Base-by-base conservation (phyloP, 2,888 invertebrate genomes). In the Buathra laborator region DNA sequence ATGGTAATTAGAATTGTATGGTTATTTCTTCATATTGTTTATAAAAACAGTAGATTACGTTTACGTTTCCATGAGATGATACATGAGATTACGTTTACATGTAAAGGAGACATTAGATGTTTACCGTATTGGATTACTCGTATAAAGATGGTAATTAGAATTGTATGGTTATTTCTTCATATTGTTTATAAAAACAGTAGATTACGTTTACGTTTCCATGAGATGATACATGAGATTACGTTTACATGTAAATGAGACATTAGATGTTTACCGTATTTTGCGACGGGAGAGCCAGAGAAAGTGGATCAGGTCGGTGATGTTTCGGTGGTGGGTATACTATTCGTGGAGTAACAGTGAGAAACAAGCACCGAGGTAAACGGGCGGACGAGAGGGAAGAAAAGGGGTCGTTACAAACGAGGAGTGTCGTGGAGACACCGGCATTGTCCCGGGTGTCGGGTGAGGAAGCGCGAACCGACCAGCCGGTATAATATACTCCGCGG, bases 371-470 rank as follows among this genome's bases (percentile, higher is more conserved):
- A 37, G 59, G 62, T 44, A 70, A 71, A 77, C n/a, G 53, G 62
- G 67, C 44, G 67, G 43, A 68, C 56, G 59, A 24, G 75, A 66
- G 67, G 44, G 44, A 19, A 19, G 64, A 24, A 46, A 51, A 75
- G 74, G 77, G 59, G 81, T 88, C 77, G 89, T 87, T 89, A 88
- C 89, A 90, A 90, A 89, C 88, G 89, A 90, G 89, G 85, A 88
- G 87, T 89, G 88, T 88, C 88, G 83, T 87, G 81, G 89, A 89
- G 88, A 89, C 87, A 87, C 83, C 86, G 88, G 88, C 84, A 89
- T 90, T 90, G 89, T 90, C 85, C 86, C 77, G 67, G 71, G 85
- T 56, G 71, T 70, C 64, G 87, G 86, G 82, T 76, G 81, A 83
- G 85, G 68, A 75, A 87, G 84, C 80, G 74, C 81, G 68, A 51